Base-by-base conservation (phyloP, 2,113 vertebrate genomes). In the Elgaria multicarinata region DNA sequence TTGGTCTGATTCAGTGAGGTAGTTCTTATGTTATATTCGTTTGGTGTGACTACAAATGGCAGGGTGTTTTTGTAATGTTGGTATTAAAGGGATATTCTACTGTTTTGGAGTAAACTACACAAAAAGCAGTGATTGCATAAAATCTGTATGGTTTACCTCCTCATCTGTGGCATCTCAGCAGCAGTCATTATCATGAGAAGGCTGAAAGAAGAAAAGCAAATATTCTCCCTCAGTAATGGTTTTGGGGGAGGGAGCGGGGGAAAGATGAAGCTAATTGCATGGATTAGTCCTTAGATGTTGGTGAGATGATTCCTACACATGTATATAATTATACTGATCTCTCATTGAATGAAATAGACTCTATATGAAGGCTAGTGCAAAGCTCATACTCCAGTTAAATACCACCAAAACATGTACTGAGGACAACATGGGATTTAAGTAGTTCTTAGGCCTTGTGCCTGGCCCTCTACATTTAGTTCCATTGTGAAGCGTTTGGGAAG, bases 301-400 rank as follows among this genome's bases (percentile, higher is more conserved):
- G 71, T 83, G 53, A 89, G 83, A 75, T 44, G 36, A 83, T 85
- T 93, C 20, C 58, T 1, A 39, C 4, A 39, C 76, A 55, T 64
- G 74, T 14, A n/a, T n/a, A 69, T 83, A 58, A 80, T 87, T 82
- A 8, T 71, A 42, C 78, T 89, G 36, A 67, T 13, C 13, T 58
- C 26, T 78, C 36, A 55, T 0, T 79, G 82, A 39, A 31, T 86
- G 93, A 89, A 33, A 67, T 53, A 22, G 53, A 33, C 9, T 36
- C 28, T 66, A 53, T 24, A 14, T 92, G 79, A 89, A 89, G 64
- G 55, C 71, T 75, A 85, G n/a, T 55, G 31, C 16, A 86, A 86
- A 74, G 80, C 20, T 1, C 0, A 0, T 16, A 9, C 18, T 71
- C 6, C 18, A 62, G 64, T 87, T 87, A 85, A 79, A 46, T 88